Base-by-base conservation (phyloP, 2,113 vertebrate genomes). In the Mustela lutreola region DNA sequence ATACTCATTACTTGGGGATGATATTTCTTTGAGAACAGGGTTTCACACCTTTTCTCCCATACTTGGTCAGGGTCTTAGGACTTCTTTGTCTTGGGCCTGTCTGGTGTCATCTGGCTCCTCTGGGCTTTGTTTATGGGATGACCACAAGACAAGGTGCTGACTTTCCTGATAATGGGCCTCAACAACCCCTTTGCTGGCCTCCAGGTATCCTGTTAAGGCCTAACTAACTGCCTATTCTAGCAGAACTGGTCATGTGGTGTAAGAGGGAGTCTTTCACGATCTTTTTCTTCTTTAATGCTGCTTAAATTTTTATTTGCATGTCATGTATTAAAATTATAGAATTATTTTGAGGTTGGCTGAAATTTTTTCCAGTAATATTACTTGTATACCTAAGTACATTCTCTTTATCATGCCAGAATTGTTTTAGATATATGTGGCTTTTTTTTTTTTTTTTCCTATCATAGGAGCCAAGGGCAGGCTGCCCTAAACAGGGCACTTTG, bases 291-390 rank as follows among this genome's bases (percentile, higher is more conserved):
- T 58, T 94, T 42, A 65, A 33, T 70, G 19, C 18, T 95, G 7
- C 50, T 88, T 71, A 18, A 71, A 50, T 50, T 94, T 93, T 87
- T 70, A 94, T 79, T 91, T 91, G 56, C 4, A 76, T 48, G 18
- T 42, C 67, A 84, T 71, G 50, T 42, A 31, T 42, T 70, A 87
- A 78, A 95, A 96, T 76, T 26, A 62, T 73, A 91, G 83, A 97
- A 73, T 26, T 48, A 1, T 87, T 86, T 8, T 63, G 48, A 82
- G 18, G 50, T 90, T 92, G 96, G 21, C n/a, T 82, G 14, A 83
- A 93, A 82, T 1, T 62, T 88, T 24, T 33, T 70, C n/a, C 33
- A 86, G 7, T 81, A 88, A 73, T 42, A 90, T 31, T 86, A 84
- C 11, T 53, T 85, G 12, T 53, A 58, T 39, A 81, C 28, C 65